Evolutionary conservation across 2,888 invertebrate species (phyloP), one percentile per base, ranked within the genome.

Genomic region (Hyppa rectilinea): DNA sequence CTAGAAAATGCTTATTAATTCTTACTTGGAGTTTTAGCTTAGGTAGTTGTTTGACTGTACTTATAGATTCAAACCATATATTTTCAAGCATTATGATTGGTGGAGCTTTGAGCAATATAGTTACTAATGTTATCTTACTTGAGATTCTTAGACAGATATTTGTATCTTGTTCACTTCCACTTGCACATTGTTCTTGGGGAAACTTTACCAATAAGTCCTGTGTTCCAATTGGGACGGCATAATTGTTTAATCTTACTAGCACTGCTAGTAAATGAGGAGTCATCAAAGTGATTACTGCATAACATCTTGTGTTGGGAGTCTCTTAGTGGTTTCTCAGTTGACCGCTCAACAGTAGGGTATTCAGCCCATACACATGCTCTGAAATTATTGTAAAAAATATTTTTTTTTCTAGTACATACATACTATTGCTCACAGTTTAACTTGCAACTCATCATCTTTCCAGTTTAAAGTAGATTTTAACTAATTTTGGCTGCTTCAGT

Each of bases 251-350:
- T 45, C 63, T 70, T 29, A 20, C 62, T 67, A 40, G 38, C 65
- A 71, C 49, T 67, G 43, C 71, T 68, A 26, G 77, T 78, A 61
- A 61, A 78, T 67, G 68, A 67, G 4, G 71, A 62, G 53, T 67
- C 55, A 53, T 74, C 71, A 68, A 78, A 78, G 64, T 74, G 71
- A 14, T 68, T 71, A 17, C 77, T 58, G 61, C 77, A 78, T 50
- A 78, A 40, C 71, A 71, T 67, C 14, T 61, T 74, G 38, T 78
- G 71, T 40, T 71, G 63, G n/a, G 20, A 31, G 45, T 31, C 45
- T 45, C 23, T 47, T 23, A 47, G 47, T 47, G 47, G 2, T 14
- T 47, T 47, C 23, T 47, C 23, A 47, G 47, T 23, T 47, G 23
- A 47, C 23, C 47, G 23, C 47, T 47, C 47, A 14, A 23, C 47